Conservation (phyloP, 2,797 vertebrate species). For the Lateolabrax maculatus region DNA sequence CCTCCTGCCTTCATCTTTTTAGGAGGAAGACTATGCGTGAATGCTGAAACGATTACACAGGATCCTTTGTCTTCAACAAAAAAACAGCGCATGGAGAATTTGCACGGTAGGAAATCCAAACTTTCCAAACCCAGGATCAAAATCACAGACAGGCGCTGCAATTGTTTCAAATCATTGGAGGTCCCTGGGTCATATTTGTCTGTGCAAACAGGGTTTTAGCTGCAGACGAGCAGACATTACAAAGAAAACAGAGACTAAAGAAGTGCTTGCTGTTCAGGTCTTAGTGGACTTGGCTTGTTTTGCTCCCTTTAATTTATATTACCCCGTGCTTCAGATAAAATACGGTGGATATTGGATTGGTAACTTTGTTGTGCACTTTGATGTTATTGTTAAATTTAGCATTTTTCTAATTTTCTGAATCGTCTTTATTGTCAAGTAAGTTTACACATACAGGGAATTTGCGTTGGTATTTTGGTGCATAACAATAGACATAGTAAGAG, state of each 20-base stretch:
- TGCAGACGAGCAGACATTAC: not conserved
- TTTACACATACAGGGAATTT: too few species aligned
- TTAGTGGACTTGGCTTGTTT: not conserved
- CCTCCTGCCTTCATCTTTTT: not conserved
- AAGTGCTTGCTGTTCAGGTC: not conserved
- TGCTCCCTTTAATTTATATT: not conserved
- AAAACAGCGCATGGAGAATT: not conserved
- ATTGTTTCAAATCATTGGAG: not conserved
- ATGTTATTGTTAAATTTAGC: not conserved
- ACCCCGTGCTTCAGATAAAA: not conserved
- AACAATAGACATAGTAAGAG: too few species aligned
- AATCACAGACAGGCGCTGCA: not conserved
- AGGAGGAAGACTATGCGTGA: not conserved
- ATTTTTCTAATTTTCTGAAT: not conserved
- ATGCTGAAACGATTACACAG: not conserved
- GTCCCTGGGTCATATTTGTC: not conserved
- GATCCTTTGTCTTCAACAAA: constrained; percentile 1
- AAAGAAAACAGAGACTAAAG: not conserved
- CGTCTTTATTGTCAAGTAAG: too few species aligned
- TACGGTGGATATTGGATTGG: not conserved
- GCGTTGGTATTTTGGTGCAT: too few species aligned
- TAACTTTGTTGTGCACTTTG: not conserved
- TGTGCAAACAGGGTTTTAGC: not conserved
- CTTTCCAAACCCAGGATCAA: not conserved
- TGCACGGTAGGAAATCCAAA: not conserved